Base-by-base conservation (phyloP, 2,113 vertebrate genomes). In the Bostrychus sinensis region DNA sequence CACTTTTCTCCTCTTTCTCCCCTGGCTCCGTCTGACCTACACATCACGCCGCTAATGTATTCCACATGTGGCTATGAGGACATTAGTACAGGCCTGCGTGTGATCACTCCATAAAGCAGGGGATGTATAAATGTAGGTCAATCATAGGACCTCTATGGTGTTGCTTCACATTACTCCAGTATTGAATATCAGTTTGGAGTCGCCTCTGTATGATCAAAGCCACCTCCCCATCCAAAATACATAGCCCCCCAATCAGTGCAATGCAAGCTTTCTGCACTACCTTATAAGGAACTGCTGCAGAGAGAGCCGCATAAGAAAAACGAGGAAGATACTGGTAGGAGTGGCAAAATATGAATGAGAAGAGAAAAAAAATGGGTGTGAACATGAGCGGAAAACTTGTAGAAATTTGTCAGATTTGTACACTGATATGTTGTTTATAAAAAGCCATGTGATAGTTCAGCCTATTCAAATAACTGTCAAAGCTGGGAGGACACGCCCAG, bases 251-350 rank as follows among this genome's bases (percentile, higher is more conserved):
- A 81, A 1, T 7, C 76, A 89, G 78, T 75, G 77, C 83, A 73
- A 72, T 62, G 45, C 75, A 62, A 65, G 79, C 77, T 55, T 81
- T 67, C 68, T 56, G 83, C 89, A 87, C 88, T 86, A 74, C 91
- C 91, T 90, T 92, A 89, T 92, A 92, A 91, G 90, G 90, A 48
- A 76, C 66, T 89, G 53, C 67, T 86, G 63, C 22, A 88, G 86
- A 51, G 26, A 4, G 19, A 2, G 62, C 78, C 81, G 79, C 72
- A 85, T 64, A 73, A 69, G 34, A 53, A 17, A 32, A 16, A 55
- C 78, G 62, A 90, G 66, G 26, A 23, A 36, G 63, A 66, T 6
- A 66, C 36, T 79, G 64, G 38, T 51, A 39, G 43, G 62, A 61
- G 70, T 73, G 67, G 50, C 72, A 76, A 69, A 70, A 46, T 53